Evolutionary conservation across 1,140 invertebrate species (phyloP).

Genomic region (Pristionchus pacificus): DNA sequence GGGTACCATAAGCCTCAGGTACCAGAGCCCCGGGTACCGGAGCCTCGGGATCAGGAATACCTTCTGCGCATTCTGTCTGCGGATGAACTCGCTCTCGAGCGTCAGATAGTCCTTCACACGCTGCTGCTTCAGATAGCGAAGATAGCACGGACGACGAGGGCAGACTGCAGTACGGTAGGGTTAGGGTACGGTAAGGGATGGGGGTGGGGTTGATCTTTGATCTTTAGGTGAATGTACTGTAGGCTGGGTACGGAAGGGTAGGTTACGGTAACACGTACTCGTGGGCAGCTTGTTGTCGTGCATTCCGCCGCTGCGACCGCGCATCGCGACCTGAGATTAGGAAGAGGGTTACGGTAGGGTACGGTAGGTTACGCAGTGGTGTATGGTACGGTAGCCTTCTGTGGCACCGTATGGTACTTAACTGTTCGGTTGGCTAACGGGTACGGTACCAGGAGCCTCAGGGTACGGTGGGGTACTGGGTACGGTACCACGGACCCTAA

Average conservation of each 20-base stretch:
- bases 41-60: no score
- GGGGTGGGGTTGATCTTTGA: no score
- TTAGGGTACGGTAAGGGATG: conserved; percentile 11
- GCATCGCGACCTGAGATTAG: conserved; percentile 42
- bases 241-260: neutral
- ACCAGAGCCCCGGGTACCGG: no score
- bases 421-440: no score
- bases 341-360: no score
- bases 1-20: no score
- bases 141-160: conserved; percentile 40
- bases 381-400: no score
- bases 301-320: conserved; percentile 24
- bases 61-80: conserved; percentile 17
- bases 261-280: neutral
- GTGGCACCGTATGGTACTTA: no score
- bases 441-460: no score
- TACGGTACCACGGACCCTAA: no score
- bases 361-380: no score
- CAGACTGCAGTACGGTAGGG: conserved; percentile 23
- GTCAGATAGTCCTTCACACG: conserved; percentile 43
- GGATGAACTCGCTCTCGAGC: conserved; percentile 41
- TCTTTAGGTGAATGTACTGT: neutral
- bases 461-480: no score
- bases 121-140: conserved; percentile 40
- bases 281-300: conserved; percentile 37